Conservation (phyloP, 92 coral and sea anemone species). For the Palythoa heliodiscus region DNA sequence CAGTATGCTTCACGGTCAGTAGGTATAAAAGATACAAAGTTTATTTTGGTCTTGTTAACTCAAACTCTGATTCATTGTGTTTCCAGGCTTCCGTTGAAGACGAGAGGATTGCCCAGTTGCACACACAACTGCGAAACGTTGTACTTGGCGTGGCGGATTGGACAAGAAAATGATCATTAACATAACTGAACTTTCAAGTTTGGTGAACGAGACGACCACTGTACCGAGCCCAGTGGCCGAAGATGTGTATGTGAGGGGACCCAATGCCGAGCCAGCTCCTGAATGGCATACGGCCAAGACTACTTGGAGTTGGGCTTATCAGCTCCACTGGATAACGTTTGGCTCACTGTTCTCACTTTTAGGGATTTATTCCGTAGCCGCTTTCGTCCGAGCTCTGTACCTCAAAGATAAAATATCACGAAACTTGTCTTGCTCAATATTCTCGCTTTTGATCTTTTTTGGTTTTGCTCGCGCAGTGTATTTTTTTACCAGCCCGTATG, state of each 20-base stretch:
- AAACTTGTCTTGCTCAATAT: constrained; percentile 18
- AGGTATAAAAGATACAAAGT: no score
- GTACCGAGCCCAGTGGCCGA: neutral
- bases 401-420: constrained; percentile 31
- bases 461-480: constrained; percentile 24
- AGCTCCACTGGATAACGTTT: constrained; percentile 30
- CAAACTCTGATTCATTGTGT: neutral
- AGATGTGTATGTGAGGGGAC: neutral
- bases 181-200: neutral
- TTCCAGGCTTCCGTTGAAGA: neutral
- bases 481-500: constrained; percentile 13
- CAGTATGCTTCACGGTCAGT: no score
- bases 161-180: neutral
- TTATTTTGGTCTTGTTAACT: neutral
- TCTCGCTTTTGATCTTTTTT: constrained; percentile 26
- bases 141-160: neutral
- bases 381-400: constrained; percentile 9
- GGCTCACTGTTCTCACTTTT: neutral
- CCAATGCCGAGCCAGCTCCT: constrained; percentile 37
- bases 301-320: constrained; percentile 28
- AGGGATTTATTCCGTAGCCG: constrained; percentile 13
- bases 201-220: neutral
- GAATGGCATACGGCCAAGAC: constrained; percentile 13
- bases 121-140: neutral
- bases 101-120: neutral